Evolutionary conservation across 2,888 invertebrate species (phyloP), one percentile per base, ranked within the genome.

Genomic region (Cinara cedri): DNA sequence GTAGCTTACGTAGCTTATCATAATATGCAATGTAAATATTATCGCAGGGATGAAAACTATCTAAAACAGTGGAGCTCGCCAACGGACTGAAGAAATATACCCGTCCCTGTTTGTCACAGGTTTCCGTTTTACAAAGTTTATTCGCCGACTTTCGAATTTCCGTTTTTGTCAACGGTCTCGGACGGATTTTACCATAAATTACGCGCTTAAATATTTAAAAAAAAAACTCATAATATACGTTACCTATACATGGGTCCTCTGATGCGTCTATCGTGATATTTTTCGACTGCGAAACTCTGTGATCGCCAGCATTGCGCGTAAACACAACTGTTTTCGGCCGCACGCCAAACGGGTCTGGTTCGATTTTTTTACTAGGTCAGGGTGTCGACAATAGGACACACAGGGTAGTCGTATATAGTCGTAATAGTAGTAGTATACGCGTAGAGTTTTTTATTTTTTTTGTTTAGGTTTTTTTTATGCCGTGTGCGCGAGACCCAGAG

Each of bases 341-440:
- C 78, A 70, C 49, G 21, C 46, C 57, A 42, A 60, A 70, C 49
- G 70, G 57, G 70, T 78, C 78, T 78, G 78, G 78, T 78, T 78
- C 78, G 78, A 78, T 78, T 70, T 70, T 76, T 76, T 76, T 55
- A 78, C 60, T 78, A 78, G 78, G 78, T 78, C 78, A 78, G 62
- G 78, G 78, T 78, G 78, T 78, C 78, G 78, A 78, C 78, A 78
- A 78, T 49, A 70, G 78, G 21, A 78, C 68, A 70, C 51, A 78
- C 78, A 24, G 78, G 78, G 78, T 63, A 63, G 62, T 55, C 10
- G 34, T 4, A n/a, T n/a, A n/a, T 78, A 62, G 66, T 78, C 34
- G 34, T 68, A 57, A 65, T 51, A 42, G 63, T 76, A 54, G 54
- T 74, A 63, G 51, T 60, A 49, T 21, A 24, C 21, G 16, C 21